Conservation (phyloP, 2,888 invertebrate species). For the Calameuta idolon region DNA sequence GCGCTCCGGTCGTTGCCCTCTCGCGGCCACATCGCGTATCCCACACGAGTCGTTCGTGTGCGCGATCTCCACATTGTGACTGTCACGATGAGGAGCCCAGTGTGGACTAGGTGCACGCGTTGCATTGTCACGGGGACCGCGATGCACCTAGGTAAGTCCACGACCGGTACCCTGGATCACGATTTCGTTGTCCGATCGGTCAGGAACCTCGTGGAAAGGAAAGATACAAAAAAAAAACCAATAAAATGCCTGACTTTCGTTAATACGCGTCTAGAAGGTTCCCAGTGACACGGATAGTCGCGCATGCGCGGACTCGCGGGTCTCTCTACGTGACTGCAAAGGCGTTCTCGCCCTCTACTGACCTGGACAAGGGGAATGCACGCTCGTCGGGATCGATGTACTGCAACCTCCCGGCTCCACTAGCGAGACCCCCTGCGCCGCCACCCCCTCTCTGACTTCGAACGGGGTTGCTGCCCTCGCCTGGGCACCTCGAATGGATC, state of each 20-base stretch:
- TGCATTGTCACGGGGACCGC: neutral
- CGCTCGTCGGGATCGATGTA: slow-evolving; percentile 61
- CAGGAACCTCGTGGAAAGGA: neutral
- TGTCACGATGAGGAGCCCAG: slow-evolving; percentile 39
- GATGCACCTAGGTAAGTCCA: neutral
- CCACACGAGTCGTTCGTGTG: slow-evolving; percentile 40
- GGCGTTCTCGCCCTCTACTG: slow-evolving; percentile 47
- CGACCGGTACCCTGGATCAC: neutral
- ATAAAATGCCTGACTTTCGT: neutral
- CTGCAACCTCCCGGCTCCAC: slow-evolving; percentile 36
- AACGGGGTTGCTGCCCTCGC: slow-evolving; percentile 64
- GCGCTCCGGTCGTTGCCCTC: slow-evolving; percentile 65
- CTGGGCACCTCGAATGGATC: slow-evolving; percentile 43
- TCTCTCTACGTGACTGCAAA: slow-evolving; percentile 34
- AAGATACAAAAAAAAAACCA: neutral
- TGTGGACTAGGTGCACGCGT: slow-evolving; percentile 15
- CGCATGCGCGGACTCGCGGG: slow-evolving; percentile 19
- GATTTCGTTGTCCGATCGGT: neutral
- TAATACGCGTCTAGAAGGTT: neutral
- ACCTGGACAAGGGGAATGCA: slow-evolving; percentile 36
- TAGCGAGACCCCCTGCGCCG: slow-evolving; percentile 32
- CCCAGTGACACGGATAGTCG: slow-evolving; percentile 17
- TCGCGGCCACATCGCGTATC: slow-evolving; percentile 46
- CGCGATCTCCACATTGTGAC: slow-evolving; percentile 34
- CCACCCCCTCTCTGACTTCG: slow-evolving; percentile 49